Evolutionary conservation across 2,797 vertebrate genomes (phyloP), one percentile per base, ranked within the genome.

Genomic region (Sorex maritimensis): DNA sequence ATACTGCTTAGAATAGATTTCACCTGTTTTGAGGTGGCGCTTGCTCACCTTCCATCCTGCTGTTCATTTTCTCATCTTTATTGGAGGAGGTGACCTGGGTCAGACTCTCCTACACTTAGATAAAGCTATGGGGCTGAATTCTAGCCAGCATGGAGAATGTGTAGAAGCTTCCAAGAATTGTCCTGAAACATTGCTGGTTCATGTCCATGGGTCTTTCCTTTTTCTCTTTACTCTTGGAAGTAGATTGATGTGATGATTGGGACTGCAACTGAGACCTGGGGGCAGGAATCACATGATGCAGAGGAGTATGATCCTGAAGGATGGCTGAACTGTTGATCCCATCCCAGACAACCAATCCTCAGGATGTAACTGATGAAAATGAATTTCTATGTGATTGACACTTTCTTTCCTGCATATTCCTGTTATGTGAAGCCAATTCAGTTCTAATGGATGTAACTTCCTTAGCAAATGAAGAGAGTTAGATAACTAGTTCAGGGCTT

Each of bases 1-100:
- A 86, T 92, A 82, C 46, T 74, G 83, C 83, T 67, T 71, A 1
- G 68, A 86, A 93, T 26, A 67, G 41, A 69, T 71, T 81, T 93
- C n/a, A 88, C 65, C 61, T 89, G 38, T 81, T 94, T 28, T 13
- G 24, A 84, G 26, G 23, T 46, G 80, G 26, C 34, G n/a, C 52
- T 63, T 67, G 30, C n/a, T 77, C 88, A 65, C 67, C 94, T 80
- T 84, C 28, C 41, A 67, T 74, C 34, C 8, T 14, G 34, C 34
- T 69, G 44, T 69, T 61, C 68, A 71, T 23, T 44, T 69, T n/a
- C 28, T 30, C 1, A 11, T 30, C 58, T 79, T 87, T 24, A 61
- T 61, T 46, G 49, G 17, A 80, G 6, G 7, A 1, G 58, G 5
- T 34, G 46, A 19, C 38, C 17, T 21, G 58, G 1, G 58, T 61